Conservation (phyloP, 2,888 invertebrate genomes). For the Phaedon cochleariae region DNA sequence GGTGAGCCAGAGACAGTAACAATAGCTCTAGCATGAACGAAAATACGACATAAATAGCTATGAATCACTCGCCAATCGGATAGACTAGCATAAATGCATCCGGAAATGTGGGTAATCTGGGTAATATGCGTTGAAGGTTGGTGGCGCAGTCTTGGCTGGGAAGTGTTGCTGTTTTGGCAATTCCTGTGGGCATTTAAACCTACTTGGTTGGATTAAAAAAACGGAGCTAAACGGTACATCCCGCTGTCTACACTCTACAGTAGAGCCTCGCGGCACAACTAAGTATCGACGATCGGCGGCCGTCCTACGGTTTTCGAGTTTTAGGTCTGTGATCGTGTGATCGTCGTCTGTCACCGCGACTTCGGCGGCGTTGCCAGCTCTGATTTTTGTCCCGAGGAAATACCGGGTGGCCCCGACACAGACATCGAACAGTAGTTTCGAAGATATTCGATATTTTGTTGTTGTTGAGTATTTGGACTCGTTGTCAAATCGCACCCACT, state of each 20-base stretch:
- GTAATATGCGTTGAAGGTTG: conserved; percentile 2
- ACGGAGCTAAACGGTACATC: conserved; percentile 24
- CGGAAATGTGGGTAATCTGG: neutral
- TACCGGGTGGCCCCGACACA: too few species aligned
- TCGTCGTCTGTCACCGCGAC: conserved; percentile 36
- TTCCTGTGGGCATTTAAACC: conserved; percentile 34
- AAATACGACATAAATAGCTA: conserved; percentile 21
- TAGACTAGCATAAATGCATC: conserved; percentile 13
- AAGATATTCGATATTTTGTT: too few species aligned
- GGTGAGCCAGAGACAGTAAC: neutral
- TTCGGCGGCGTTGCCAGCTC: conserved; percentile 16
- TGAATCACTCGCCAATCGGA: conserved; percentile 17
- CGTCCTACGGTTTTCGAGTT: neutral
- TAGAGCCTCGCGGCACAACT: conserved; percentile 58
- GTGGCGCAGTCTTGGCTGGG: conserved; percentile 15
- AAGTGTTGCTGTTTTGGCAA: conserved; percentile 28
- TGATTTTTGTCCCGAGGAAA: conserved; percentile 5
- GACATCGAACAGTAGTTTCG: too few species aligned
- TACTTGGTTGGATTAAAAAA: conserved; percentile 27
- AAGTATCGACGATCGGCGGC: conserved; percentile 24
- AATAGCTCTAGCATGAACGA: neutral
- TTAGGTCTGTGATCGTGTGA: conserved; percentile 30
- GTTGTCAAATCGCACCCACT: too few species aligned
- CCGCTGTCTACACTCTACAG: conserved; percentile 24
- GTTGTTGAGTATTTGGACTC: too few species aligned